A percentile compares a stretch with the other conserved stretches of the same genome.
These are phyloP conservation scores for Oceanodroma tethys DNA, from an alignment of 2,113 vertebrate species.

Conservation along the genomic window DNA sequence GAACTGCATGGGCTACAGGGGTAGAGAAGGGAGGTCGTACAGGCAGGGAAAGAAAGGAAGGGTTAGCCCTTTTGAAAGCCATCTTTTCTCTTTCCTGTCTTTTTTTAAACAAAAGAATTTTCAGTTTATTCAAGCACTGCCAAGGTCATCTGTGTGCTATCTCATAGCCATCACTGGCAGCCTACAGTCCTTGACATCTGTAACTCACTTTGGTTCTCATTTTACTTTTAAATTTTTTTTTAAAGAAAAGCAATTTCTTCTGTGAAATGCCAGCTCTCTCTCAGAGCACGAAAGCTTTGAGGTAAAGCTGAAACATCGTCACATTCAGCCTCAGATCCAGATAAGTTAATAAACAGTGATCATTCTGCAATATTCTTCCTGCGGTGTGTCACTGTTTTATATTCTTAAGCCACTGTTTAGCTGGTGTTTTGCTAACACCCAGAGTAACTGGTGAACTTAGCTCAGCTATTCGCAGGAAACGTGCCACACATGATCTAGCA, in stretches of 20 bases:
- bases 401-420: not conserved
- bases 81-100: not conserved
- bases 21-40: not conserved
- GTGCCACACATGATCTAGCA: not conserved
- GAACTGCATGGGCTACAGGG: not conserved
- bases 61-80: not conserved
- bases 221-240: not conserved
- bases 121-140: not conserved
- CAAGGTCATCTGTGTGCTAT: not conserved
- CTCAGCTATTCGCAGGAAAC: not conserved
- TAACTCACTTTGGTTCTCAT: constrained; percentile 11
- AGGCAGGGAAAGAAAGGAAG: not conserved
- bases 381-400: rapidly evolving
- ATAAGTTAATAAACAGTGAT: not conserved
- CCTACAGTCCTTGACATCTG: not conserved
- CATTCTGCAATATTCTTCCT: not conserved
- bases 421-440: not conserved
- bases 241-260: not conserved
- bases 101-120: not conserved
- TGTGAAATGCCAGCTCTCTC: not conserved
- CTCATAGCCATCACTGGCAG: not conserved
- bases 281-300: not conserved
- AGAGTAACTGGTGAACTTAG: not conserved
- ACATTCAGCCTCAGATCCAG: not conserved
- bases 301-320: not conserved